Conservation (phyloP, 2,113 vertebrate species). For the Amia ocellicauda region DNA sequence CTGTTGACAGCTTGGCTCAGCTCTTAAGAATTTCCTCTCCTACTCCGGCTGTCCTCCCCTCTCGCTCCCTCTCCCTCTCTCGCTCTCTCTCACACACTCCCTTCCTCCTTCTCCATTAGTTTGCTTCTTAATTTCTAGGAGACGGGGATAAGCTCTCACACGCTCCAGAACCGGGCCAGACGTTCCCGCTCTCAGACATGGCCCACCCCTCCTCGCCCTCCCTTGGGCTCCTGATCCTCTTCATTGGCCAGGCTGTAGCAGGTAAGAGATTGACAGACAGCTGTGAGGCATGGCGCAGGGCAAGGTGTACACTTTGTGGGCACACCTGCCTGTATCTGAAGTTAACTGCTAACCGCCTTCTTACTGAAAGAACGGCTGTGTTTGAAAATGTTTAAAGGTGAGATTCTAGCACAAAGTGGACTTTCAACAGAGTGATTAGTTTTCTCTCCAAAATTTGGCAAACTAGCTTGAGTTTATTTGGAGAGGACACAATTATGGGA, state of each 20-base stretch:
- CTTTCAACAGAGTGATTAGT: too few species aligned
- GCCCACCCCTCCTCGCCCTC: constrained; percentile 13
- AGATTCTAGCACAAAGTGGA: too few species aligned
- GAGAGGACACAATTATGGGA: too few species aligned
- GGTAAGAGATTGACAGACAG: constrained; percentile 45
- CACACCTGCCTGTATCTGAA: too few species aligned
- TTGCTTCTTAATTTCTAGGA: background rate
- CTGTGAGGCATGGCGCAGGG: constrained; percentile 17
- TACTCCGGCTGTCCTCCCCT: background rate
- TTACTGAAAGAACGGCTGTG: too few species aligned
- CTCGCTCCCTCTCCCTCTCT: constrained; percentile 4
- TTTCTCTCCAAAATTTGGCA: too few species aligned
- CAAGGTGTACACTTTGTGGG: background rate
- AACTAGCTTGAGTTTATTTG: too few species aligned
- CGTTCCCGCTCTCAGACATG: constrained; percentile 41
- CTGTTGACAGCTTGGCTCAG: background rate
- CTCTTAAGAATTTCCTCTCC: constrained; percentile 1
- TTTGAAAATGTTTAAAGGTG: too few species aligned
- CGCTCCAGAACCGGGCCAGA: constrained; percentile 11
- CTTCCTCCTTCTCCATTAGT: background rate
- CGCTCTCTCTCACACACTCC: constrained; percentile 1
- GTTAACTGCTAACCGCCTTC: too few species aligned
- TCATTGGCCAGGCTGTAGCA: constrained; percentile 54
- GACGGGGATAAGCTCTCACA: constrained; percentile 4
- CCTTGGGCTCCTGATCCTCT: constrained; percentile 47